phyloP scores from a whole-genome alignment of 2,797 vertebrate genomes.

The Petrocephalus sullivani region DNA sequence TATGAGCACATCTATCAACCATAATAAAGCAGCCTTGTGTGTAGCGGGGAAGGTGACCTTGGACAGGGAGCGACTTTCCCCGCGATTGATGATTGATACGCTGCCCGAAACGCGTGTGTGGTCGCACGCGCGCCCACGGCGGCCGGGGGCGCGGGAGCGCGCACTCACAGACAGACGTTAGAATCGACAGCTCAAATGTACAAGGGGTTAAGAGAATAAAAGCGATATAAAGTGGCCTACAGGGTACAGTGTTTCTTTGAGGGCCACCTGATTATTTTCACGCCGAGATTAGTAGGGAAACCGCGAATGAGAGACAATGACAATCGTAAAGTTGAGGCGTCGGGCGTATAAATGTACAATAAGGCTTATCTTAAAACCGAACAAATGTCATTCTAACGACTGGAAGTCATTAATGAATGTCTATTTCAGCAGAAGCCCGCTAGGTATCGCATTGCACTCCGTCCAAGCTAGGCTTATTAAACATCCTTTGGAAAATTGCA shows the following conservation, averaged over 20 bases:
- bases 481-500: not conserved
- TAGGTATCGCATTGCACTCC: not conserved
- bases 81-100: slow-evolving; percentile 30
- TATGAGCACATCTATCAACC: slow-evolving; percentile 57
- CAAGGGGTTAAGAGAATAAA: not conserved
- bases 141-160: not conserved
- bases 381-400: not conserved
- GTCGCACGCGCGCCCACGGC: not conserved
- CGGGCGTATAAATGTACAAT: not conserved
- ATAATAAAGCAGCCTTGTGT: slow-evolving; percentile 57
- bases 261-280: not conserved
- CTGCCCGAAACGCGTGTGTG: not conserved
- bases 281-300: not conserved
- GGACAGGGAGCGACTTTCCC: slow-evolving; percentile 37
- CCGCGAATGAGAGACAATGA: not conserved
- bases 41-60: slow-evolving; percentile 49
- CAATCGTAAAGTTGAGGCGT: not conserved
- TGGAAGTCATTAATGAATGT: not conserved
- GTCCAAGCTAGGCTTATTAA: not conserved
- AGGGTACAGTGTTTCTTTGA: not conserved
- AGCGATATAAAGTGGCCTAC: not conserved
- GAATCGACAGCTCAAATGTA: not conserved
- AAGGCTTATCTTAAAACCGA: not conserved
- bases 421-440: not conserved
- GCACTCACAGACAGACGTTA: not conserved